Evolutionary conservation across 2,888 invertebrate species (phyloP).

Genomic region (Pollenia angustigena): DNA sequence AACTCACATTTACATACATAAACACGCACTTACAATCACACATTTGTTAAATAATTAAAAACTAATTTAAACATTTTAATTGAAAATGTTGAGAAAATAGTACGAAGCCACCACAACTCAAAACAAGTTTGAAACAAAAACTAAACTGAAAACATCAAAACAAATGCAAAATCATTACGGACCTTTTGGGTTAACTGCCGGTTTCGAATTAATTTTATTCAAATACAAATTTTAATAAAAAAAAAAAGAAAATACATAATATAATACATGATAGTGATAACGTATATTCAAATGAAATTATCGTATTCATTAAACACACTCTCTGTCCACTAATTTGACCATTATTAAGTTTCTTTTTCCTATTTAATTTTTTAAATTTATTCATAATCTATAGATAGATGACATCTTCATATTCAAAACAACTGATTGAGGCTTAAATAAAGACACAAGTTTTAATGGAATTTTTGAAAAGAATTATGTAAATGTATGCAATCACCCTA

Average conservation of each 20-base stretch:
- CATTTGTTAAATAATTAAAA: slow-evolving; percentile 54
- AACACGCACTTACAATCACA: slow-evolving; percentile 8
- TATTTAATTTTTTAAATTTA: not conserved
- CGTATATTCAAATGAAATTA: not conserved
- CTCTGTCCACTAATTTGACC: not conserved
- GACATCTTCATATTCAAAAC: slow-evolving; percentile 10
- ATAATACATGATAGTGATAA: not conserved
- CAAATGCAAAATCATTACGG: not conserved
- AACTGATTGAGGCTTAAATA: slow-evolving; percentile 11
- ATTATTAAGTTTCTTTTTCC: not conserved
- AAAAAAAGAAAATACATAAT: not conserved
- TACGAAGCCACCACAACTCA: not conserved
- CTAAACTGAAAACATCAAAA: not conserved
- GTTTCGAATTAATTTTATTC: not conserved
- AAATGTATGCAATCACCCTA: slow-evolving; percentile 4
- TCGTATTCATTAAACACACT: not conserved
- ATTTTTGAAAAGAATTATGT: not conserved
- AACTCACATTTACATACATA: not conserved
- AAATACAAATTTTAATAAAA: not conserved
- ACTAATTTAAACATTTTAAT: slow-evolving; percentile 39
- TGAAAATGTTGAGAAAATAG: slow-evolving; percentile 12
- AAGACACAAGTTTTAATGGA: slow-evolving; percentile 32
- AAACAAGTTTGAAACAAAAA: not conserved
- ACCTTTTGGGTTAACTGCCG: slow-evolving; percentile 7
- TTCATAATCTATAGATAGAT: not conserved